Conservation (phyloP, 2,113 vertebrate species). For the Dipodomys ordii region DNA sequence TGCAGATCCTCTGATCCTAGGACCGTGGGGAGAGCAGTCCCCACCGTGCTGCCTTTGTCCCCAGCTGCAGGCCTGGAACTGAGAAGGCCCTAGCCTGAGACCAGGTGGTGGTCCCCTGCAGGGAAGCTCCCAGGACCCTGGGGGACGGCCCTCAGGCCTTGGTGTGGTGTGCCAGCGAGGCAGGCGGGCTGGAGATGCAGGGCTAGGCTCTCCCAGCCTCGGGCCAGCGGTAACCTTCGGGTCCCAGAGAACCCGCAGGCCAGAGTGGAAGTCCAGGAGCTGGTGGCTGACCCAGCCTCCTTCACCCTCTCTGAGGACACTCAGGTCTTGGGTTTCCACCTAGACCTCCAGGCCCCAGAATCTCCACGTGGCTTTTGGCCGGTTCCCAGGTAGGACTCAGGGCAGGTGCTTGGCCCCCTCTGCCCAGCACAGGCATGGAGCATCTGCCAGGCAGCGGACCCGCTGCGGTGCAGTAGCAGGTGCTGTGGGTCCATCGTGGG, state of each 20-base stretch:
- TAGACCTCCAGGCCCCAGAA: neutral
- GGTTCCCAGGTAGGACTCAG: neutral
- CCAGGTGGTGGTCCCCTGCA: neutral
- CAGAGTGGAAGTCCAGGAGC: neutral
- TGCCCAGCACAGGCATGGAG: neutral
- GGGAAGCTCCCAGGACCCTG: neutral
- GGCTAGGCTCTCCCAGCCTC: neutral
- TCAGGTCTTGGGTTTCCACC: neutral
- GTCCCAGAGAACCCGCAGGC: neutral
- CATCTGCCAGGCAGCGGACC: neutral
- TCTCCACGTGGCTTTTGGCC: neutral
- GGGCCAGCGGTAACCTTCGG: neutral
- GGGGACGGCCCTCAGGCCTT: neutral
- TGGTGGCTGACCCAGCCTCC: neutral
- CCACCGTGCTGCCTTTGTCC: slow-evolving; percentile 28
- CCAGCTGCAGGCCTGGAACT: neutral
- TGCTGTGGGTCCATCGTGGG: no score
- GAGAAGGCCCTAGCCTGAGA: neutral
- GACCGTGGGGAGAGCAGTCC: neutral
- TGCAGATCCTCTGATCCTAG: neutral
- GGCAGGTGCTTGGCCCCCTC: neutral
- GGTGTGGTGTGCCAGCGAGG: neutral
- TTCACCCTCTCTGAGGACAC: neutral
- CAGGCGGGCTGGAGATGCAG: neutral
- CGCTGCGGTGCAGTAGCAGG: neutral